Evolutionary conservation across 2,888 invertebrate species (phyloP), one percentile per base, ranked within the genome.

Genomic region (Rosalia funebris): DNA sequence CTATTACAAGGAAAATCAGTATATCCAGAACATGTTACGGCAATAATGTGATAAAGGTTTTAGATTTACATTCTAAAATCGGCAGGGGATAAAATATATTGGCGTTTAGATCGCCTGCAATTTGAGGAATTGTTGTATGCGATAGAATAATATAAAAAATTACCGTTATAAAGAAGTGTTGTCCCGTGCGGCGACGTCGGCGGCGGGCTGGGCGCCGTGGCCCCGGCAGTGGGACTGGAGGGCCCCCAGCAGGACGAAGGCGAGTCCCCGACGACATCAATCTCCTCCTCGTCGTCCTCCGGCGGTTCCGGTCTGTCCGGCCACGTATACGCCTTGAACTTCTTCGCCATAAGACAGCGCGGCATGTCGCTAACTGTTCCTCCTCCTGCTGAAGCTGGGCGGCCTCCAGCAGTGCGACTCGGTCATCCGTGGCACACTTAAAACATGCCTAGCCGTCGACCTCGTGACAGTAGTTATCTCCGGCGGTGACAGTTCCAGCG

Each of bases 281-380:
- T 92, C 85, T 93, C 92, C 83, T 93, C 93, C 72, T 90, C 85
- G 73, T 89, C 89, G 71, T 87, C 88, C 79, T 84, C 85, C 57
- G 70, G 70, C 57, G 77, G 75, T 57, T 79, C 79, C 66, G 63
- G 60, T 71, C 89, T 85, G 76, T 89, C 89, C 73, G 88, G 87
- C 89, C 90, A 90, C 70, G 90, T 89, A 80, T 90, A 90, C 82
- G 89, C 91, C 89, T 94, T 95, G 93, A 94, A 94, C 87, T 95
- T 95, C 86, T 95, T 95, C 79, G 95, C 94, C 93, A 95, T 95
- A 83, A 95, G 89, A 87, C 94, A 95, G 83, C 95, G 92, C 85
- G 95, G 95, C 95, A 95, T 95, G 14, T 42, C 46, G 50, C 37
- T 47, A 41, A 42, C 52, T 42, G n/a, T 15, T 32, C 41, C 19